Evolutionary conservation across 2,888 invertebrate species (phyloP).

Genomic region (Xylota sylvarum): DNA sequence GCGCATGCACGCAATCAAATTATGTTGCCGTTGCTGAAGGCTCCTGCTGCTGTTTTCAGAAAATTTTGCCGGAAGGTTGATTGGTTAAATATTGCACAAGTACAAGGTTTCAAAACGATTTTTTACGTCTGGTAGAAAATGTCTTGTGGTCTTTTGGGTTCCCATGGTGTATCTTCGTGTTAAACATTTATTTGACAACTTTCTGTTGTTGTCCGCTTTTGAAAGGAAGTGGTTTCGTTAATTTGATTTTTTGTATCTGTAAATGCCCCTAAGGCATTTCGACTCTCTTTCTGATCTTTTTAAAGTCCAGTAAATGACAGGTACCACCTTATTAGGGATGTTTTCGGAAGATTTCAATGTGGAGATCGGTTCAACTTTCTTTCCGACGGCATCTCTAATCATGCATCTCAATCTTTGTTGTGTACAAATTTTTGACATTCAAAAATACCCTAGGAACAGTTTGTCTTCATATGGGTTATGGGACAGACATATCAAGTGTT

Average conservation of each 20-base stretch:
- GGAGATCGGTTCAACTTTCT: too few relatives aligned
- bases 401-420: too few relatives aligned
- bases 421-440: too few relatives aligned
- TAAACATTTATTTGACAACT: constrained; percentile 35
- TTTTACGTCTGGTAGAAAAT: background rate
- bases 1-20: constrained; percentile 60
- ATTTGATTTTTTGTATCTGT: constrained; percentile 13
- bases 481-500: too few relatives aligned
- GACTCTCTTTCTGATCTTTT: background rate
- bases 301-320: constrained; percentile 4
- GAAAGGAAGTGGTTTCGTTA: constrained; percentile 32
- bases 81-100: constrained; percentile 45
- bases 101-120: constrained; percentile 3
- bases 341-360: too few relatives aligned
- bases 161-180: constrained; percentile 29
- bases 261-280: background rate
- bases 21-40: constrained; percentile 29
- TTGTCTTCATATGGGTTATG: too few relatives aligned
- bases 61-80: constrained; percentile 27
- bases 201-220: background rate
- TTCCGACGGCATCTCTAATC: too few relatives aligned
- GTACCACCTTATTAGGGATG: background rate
- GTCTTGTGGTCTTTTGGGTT: constrained; percentile 13
- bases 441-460: too few relatives aligned
- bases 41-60: constrained; percentile 24